A percentile compares a stretch with the other conserved stretches of the same genome.
phyloP scores from a whole-genome alignment of 2,797 vertebrate species.

The Pangasius mekongensis region DNA sequence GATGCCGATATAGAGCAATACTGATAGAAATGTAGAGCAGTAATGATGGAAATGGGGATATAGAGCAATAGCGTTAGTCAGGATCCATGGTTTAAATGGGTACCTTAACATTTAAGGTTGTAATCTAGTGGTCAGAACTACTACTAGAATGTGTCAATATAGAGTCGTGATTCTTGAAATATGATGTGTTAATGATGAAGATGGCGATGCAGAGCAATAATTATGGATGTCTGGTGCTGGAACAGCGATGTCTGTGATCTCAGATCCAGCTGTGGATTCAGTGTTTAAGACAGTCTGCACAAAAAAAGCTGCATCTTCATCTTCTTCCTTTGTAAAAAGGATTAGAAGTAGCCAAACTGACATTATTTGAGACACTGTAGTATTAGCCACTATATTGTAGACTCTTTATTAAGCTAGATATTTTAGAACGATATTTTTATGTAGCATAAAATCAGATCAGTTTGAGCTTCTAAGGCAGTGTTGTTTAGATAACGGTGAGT shows the following conservation, averaged over 20 bases:
- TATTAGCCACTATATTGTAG: neutral
- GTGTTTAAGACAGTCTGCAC: neutral
- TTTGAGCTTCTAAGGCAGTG: neutral
- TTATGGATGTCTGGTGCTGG: neutral
- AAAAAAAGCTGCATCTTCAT: neutral
- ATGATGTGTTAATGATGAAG: slow-evolving; percentile 8
- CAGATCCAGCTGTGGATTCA: neutral
- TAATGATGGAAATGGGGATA: neutral
- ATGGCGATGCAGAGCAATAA: neutral
- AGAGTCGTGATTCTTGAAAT: neutral
- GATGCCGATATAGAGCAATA: neutral
- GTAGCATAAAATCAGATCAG: neutral
- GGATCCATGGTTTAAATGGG: neutral
- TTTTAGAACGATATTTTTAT: neutral
- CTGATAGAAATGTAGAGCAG: neutral
- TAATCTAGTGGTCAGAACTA: neutral
- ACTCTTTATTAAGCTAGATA: neutral
- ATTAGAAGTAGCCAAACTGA: neutral
- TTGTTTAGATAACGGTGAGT: neutral
- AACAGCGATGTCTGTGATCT: neutral
- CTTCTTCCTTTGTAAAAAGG: neutral
- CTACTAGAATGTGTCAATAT: neutral
- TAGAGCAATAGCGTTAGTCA: no score
- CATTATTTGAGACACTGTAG: neutral
- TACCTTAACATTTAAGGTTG: neutral